These are phyloP conservation scores for Ascaphus truei DNA, from an alignment of 2,113 vertebrate species.

Conservation along the genomic window DNA sequence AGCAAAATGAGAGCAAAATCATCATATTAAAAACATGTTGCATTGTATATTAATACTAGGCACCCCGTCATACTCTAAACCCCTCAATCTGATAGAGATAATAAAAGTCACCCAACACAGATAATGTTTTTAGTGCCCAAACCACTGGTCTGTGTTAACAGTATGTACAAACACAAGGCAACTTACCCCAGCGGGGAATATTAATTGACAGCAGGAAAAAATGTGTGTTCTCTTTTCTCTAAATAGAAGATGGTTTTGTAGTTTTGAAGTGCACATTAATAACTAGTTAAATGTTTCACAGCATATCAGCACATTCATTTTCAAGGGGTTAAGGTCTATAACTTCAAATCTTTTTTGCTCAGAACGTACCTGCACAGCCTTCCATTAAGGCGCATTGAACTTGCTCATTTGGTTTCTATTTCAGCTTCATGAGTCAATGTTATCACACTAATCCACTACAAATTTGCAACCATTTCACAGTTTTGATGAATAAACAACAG, in stretches of 20 bases:
- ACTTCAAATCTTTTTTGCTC: neutral
- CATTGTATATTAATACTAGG: neutral
- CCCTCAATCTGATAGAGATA: too few relatives aligned
- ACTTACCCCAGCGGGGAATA: too few relatives aligned
- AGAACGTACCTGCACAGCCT: neutral
- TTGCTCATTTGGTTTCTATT: slow-evolving; percentile 10
- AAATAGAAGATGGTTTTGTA: too few relatives aligned
- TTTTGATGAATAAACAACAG: slow-evolving; percentile 22
- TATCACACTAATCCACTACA: neutral
- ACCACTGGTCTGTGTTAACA: too few relatives aligned
- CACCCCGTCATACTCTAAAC: neutral
- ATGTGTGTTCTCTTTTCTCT: too few relatives aligned
- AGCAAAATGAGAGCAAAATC: neutral
- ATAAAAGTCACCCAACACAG: too few relatives aligned
- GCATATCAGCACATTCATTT: neutral
- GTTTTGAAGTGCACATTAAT: too few relatives aligned
- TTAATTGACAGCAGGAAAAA: too few relatives aligned
- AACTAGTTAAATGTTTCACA: too few relatives aligned
- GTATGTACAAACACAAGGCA: too few relatives aligned
- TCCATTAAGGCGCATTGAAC: neutral
- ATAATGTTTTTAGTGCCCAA: too few relatives aligned
- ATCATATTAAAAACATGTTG: slow-evolving; percentile 1
- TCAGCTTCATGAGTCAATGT: slow-evolving; percentile 7
- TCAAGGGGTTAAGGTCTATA: neutral
- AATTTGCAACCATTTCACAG: slow-evolving; percentile 16